These are phyloP conservation scores for Dichetophora obliterata DNA, from an alignment of 2,888 invertebrate genomes.

Conservation along the genomic window DNA sequence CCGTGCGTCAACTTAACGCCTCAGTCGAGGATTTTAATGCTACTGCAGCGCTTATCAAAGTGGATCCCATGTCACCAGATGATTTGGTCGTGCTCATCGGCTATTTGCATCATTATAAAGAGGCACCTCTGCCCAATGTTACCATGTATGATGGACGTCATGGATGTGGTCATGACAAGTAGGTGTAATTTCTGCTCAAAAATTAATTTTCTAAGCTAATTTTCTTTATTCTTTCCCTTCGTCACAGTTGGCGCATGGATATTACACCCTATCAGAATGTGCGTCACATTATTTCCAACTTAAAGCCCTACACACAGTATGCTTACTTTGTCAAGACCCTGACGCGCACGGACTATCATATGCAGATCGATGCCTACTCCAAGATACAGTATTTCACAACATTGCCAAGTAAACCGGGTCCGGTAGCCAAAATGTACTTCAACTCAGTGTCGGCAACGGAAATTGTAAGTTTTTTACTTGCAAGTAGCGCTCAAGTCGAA, in stretches of 20 bases:
- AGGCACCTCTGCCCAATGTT: constrained; percentile 81
- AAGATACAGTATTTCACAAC: constrained; percentile 85
- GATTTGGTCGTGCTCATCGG: constrained; percentile 86
- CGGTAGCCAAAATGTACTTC: constrained; percentile 59
- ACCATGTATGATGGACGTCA: constrained; percentile 90
- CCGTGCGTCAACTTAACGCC: constrained; percentile 58
- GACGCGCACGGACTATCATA: constrained; percentile 81
- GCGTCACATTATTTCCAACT: constrained; percentile 74
- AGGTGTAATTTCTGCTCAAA: constrained; percentile 48
- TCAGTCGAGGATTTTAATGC: constrained; percentile 65
- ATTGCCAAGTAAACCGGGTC: constrained; percentile 69
- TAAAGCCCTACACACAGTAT: constrained; percentile 93
- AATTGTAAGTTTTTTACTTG: constrained; percentile 58
- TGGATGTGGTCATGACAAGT: constrained; percentile 88
- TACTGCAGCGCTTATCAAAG: constrained; percentile 73
- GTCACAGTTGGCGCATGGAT: constrained; percentile 79
- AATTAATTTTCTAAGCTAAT: neutral
- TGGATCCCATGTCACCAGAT: constrained; percentile 76
- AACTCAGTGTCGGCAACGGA: constrained; percentile 57
- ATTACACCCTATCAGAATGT: constrained; percentile 64
- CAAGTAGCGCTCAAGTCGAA: neutral
- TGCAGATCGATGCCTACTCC: constrained; percentile 82
- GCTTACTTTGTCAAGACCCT: constrained; percentile 95
- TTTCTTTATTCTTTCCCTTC: too few species aligned
- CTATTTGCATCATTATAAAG: constrained; percentile 88